Conservation (phyloP, 2,888 invertebrate genomes). For the Cryptops parisi region DNA sequence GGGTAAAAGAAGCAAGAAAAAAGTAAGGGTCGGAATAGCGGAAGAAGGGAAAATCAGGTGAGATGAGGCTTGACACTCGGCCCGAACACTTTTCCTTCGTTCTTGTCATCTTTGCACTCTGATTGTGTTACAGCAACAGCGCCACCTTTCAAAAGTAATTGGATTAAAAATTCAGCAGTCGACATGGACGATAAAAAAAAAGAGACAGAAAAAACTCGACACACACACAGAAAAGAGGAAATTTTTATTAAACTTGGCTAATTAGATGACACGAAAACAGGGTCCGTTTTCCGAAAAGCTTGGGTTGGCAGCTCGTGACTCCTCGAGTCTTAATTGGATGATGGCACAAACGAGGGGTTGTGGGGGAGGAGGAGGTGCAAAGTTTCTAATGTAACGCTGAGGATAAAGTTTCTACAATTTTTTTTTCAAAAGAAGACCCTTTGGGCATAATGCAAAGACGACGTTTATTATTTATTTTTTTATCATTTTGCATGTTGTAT, state of each 20-base stretch:
- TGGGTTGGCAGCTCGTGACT: too few species aligned
- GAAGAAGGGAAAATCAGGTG: not conserved
- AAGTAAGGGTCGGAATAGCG: not conserved
- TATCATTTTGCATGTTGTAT: too few species aligned
- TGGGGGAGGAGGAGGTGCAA: too few species aligned
- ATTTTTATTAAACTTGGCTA: not conserved
- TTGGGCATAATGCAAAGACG: too few species aligned
- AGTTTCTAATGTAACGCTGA: too few species aligned
- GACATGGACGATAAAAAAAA: not conserved
- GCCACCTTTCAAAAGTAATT: not conserved
- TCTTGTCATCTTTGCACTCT: not conserved
- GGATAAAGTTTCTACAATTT: too few species aligned
- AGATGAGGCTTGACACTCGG: not conserved
- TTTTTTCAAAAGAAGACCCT: too few species aligned
- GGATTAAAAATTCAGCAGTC: not conserved
- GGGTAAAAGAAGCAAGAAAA: not conserved
- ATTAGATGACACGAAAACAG: not conserved
- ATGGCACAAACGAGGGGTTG: too few species aligned
- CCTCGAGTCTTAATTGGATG: too few species aligned
- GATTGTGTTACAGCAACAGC: too few species aligned
- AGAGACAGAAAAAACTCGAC: not conserved
- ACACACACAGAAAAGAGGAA: not conserved
- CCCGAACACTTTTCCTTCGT: not conserved
- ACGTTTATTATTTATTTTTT: too few species aligned
- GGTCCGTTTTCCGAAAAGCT: too few species aligned